Evolutionary conservation across 2,888 invertebrate species (phyloP).

Genomic region (Holacanthella duospinosa): DNA sequence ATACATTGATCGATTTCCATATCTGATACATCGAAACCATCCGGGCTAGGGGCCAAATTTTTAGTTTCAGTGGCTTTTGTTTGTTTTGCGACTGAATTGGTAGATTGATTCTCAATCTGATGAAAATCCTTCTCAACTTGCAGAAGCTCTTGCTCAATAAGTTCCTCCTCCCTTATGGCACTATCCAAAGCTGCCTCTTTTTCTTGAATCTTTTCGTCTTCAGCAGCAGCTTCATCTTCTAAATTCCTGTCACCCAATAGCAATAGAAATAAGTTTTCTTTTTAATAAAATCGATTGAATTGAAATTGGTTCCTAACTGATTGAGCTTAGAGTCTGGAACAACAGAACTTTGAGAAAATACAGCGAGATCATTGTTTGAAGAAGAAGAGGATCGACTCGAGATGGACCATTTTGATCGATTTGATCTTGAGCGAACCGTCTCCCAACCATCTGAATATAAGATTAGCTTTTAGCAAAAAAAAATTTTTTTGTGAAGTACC

Average conservation of each 20-base stretch:
- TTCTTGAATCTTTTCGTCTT: slow-evolving; percentile 46
- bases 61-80: not conserved
- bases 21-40: slow-evolving; percentile 59
- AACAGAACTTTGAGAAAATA: too few relatives aligned
- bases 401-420: slow-evolving; percentile 29
- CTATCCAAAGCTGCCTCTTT: slow-evolving; percentile 46
- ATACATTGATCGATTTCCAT: not conserved
- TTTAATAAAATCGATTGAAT: too few relatives aligned
- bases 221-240: slow-evolving; percentile 3
- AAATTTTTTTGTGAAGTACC: not conserved
- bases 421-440: slow-evolving; percentile 32
- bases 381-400: not conserved
- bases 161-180: slow-evolving; percentile 49
- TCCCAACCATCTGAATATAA: slow-evolving; percentile 31
- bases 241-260: not conserved
- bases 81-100: slow-evolving; percentile 72
- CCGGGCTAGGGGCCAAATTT: slow-evolving; percentile 44
- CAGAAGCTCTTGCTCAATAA: slow-evolving; percentile 50
- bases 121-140: slow-evolving; percentile 43
- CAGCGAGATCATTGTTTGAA: not conserved
- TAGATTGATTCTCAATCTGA: slow-evolving; percentile 52
- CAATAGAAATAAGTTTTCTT: too few relatives aligned
- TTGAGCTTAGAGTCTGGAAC: too few relatives aligned
- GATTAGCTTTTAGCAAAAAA: not conserved
- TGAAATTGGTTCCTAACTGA: too few relatives aligned